Base-by-base conservation (phyloP, 2,797 vertebrate species). In the Lutjanus argentimaculatus region DNA sequence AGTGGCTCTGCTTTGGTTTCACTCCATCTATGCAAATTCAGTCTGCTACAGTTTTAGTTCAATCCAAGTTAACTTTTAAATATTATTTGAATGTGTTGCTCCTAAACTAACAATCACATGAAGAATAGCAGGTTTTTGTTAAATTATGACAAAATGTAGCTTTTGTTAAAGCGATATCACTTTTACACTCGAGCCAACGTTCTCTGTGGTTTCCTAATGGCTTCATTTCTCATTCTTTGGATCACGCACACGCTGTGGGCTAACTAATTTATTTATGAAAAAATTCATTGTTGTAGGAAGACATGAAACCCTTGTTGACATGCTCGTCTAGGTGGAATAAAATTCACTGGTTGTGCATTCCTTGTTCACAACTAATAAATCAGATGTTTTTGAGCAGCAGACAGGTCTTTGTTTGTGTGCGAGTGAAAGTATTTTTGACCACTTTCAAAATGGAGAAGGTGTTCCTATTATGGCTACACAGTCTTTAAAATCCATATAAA, bases 91-190 rank as follows among this genome's bases (percentile, higher is more conserved):
- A 72, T 58, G 17, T 25, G 19, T 63, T 63, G 1, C 13, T 66
- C 42, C 25, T 15, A 51, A n/a, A 75, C 43, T 57, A 52, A 22
- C 16, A 55, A 36, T 22, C 16, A 15, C 14, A 55, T 22, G 56
- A 76, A 42, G 15, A 72, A 5, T 16, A 21, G 2, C 15, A 43
- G n/a, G 17, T 16, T 64, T 70, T 67, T 58, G 42, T 46, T 71
- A 48, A 46, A 75, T 59, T 40, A 42, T 8, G 72, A 64, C 22
- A 51, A 65, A 66, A 46, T 75, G 40, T 57, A 4, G n/a, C 59
- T n/a, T 74, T 77, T 62, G 12, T 0, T 46, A 43, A 62, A 76
- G 53, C 25, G 11, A 1, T 36, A 36, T 36, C 6, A 10, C 10
- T 45, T 62, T 36, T 36, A 36, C 30, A 6, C 30, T 4, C 4